Percentiles rank a stretch among this genome's conserved stretches.
Evolutionary conservation across 2,888 invertebrate species (phyloP).

Genomic region (Apamea monoglypha): DNA sequence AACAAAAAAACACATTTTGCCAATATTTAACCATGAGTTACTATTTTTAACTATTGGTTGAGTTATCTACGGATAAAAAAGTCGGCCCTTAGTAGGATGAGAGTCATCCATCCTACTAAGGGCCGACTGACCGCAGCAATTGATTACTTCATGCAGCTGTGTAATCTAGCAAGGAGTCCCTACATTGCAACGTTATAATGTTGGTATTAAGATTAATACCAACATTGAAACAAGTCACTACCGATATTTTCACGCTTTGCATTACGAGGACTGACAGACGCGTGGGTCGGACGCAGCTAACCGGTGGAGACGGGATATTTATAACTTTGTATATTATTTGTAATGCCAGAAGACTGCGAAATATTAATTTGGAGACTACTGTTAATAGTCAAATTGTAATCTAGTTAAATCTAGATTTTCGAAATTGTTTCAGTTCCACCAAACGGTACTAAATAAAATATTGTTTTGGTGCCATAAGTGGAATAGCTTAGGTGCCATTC

Average conservation of each 20-base stretch:
- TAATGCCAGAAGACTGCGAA: not conserved
- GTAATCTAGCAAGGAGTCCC: too few species aligned
- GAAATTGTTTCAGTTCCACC: too few species aligned
- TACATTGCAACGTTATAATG: not conserved
- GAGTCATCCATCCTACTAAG: too few species aligned
- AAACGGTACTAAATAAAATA: not conserved
- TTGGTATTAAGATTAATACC: not conserved
- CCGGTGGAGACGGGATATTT: constrained; percentile 34
- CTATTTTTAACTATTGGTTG: too few species aligned
- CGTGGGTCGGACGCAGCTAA: constrained; percentile 18
- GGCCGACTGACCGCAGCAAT: not conserved
- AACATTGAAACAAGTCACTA: constrained; percentile 31
- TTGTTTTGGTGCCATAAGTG: not conserved
- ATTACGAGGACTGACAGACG: constrained; percentile 20
- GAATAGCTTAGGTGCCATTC: not conserved
- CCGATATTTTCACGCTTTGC: constrained; percentile 33
- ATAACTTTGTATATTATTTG: constrained; percentile 16
- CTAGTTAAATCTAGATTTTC: not conserved
- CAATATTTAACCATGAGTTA: too few species aligned
- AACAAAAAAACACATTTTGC: too few species aligned
- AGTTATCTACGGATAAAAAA: too few species aligned
- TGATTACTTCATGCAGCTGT: not conserved
- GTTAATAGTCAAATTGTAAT: not conserved
- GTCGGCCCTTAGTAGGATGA: too few species aligned
- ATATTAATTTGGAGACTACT: not conserved